Evolutionary conservation across 2,888 invertebrate genomes (phyloP), one percentile per base, ranked within the genome.

Genomic region (Slavum lentiscoides): DNA sequence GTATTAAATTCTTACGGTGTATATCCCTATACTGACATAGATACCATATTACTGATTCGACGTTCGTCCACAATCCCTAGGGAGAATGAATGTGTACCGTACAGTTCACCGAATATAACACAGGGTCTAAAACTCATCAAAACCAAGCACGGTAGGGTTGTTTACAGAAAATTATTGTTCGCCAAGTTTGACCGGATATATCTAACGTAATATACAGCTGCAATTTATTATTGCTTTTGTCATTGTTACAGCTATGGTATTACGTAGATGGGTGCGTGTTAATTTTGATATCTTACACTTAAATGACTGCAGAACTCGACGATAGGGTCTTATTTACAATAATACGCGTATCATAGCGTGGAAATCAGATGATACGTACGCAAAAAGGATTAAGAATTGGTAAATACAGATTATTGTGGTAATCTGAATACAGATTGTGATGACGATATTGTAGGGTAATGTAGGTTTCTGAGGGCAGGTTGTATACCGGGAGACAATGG

Each of bases 41-140:
- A 61, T 62, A 30, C 2, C 21, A 30, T 30, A 30, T 62, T 62
- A 49, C 19, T 21, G 11, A 62, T 62, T 23, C 19, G 5, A 23
- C 13, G 49, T 49, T 30, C 23, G 30, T 73, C 23, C 19, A 30
- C 30, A 13, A 73, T 62, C 23, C 19, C 61, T 19, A 8, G 49
- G 7, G 49, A 49, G 13, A 49, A 49, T 3, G 19, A 49, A 74
- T 30, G 13, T 53, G 30, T 4, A 15, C 19, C 19, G 7, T 13
- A 15, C 19, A 30, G 7, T 13, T 13, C 9, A 49, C n/a, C 23
- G 30, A 73, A 49, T n/a, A 49, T 5, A 13, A 21, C 17, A 21
- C 43, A 23, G 43, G 43, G 13, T 49, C 19, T 59, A 74, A 64
- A 74, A 64, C 30, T 55, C 17, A 74, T 74, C 55, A 55, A 17